phyloP scores from a whole-genome alignment of 1,140 invertebrate species.

The Drosophila lowei region DNA sequence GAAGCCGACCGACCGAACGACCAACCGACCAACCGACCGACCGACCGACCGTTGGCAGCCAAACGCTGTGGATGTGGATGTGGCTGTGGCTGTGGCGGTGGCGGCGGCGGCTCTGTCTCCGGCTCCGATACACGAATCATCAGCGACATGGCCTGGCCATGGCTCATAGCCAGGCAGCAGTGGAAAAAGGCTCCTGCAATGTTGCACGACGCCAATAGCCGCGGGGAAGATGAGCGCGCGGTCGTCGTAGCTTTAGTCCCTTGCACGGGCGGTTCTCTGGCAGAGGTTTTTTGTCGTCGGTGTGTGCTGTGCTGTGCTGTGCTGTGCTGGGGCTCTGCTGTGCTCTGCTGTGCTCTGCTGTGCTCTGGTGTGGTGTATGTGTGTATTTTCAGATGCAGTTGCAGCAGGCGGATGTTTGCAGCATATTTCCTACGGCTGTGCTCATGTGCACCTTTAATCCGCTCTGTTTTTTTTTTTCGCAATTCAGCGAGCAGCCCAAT shows the following conservation, averaged over 20 bases:
- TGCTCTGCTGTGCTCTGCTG: too few species aligned
- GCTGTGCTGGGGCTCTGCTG: too few species aligned
- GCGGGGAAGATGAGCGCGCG: slow-evolving; percentile 75
- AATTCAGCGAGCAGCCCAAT: slow-evolving; percentile 57
- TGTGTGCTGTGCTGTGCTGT: too few species aligned
- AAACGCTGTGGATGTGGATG: slow-evolving; percentile 10
- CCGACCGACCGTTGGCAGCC: not conserved
- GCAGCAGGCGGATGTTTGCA: slow-evolving; percentile 82
- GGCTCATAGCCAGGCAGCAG: slow-evolving; percentile 57
- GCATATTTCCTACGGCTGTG: slow-evolving; percentile 77
- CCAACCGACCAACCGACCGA: too few species aligned
- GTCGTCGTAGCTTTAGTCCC: slow-evolving; percentile 20
- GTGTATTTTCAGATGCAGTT: slow-evolving; percentile 80
- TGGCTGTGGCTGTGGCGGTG: slow-evolving; percentile 19
- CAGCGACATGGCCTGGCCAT: slow-evolving; percentile 60
- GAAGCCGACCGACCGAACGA: slow-evolving; percentile 46
- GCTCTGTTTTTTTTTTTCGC: slow-evolving; percentile 63
- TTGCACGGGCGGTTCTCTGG: slow-evolving; percentile 20
- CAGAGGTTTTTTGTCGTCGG: slow-evolving; percentile 30
- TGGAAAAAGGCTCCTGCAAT: slow-evolving; percentile 78
- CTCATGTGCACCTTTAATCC: slow-evolving; percentile 81
- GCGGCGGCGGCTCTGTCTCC: slow-evolving; percentile 20
- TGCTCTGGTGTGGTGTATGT: slow-evolving; percentile 14
- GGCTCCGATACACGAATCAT: slow-evolving; percentile 68
- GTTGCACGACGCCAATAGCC: slow-evolving; percentile 78